A percentile compares a stretch with the other conserved stretches of the same genome.
Evolutionary conservation across 2,113 vertebrate species (phyloP).

Genomic region (Fulica atra): DNA sequence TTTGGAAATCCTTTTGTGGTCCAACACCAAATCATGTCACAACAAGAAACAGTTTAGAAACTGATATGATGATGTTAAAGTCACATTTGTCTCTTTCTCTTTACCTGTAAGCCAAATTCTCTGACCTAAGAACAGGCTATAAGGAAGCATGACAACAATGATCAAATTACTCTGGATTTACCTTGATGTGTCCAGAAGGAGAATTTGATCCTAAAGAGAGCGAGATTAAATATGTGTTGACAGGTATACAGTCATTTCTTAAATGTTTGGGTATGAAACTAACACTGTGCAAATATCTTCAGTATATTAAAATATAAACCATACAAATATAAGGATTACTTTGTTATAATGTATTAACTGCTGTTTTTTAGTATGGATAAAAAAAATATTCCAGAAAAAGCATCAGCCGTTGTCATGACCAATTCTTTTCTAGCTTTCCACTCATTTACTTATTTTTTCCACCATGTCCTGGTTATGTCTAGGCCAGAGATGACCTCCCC

Average conservation of each 20-base stretch:
- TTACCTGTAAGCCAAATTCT: background rate
- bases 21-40: background rate
- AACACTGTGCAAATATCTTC: background rate
- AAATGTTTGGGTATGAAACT: background rate
- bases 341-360: background rate
- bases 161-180: background rate
- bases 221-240: background rate
- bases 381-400: background rate
- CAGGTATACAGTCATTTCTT: background rate
- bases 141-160: background rate
- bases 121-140: background rate
- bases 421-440: background rate
- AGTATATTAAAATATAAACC: background rate
- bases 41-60: background rate
- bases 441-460: background rate
- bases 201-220: background rate
- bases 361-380: background rate
- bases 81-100: background rate
- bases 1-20: background rate
- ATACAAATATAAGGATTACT: background rate
- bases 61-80: background rate
- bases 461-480: background rate
- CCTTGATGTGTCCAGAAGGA: background rate
- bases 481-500: too few relatives aligned
- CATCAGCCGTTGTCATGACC: background rate